Evolutionary conservation across 1,140 invertebrate species (phyloP).

Genomic region (Pseudomyrmex cubaensis): DNA sequence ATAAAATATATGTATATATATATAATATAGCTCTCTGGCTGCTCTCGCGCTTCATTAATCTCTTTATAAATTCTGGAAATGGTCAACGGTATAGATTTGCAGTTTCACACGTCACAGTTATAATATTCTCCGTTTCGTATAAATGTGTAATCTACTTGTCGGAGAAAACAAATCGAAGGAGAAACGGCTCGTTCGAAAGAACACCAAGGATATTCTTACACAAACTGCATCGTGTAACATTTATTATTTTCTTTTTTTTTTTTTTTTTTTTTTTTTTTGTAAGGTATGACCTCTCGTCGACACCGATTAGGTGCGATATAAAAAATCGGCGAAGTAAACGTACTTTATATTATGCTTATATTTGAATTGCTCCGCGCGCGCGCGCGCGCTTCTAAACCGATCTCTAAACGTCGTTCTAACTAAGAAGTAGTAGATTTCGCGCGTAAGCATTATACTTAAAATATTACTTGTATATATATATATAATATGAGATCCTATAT

Average conservation of each 20-base stretch:
- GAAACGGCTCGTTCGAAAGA: constrained; percentile 48
- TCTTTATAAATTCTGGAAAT: constrained; percentile 48
- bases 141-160: constrained; percentile 19
- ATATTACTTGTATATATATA: constrained; percentile 44
- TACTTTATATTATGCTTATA: constrained; percentile 28
- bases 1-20: constrained; percentile 36
- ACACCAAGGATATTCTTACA: constrained; percentile 73
- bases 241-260: constrained; percentile 77
- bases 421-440: constrained; percentile 41
- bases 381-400: constrained; percentile 17
- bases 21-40: constrained; percentile 1
- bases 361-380: constrained; percentile 19
- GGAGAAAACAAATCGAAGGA: constrained; percentile 41
- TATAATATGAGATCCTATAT: constrained; percentile 50
- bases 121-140: not conserved
- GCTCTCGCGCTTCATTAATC: constrained; percentile 27
- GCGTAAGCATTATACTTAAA: constrained; percentile 39
- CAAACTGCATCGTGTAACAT: constrained; percentile 79
- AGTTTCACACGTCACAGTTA: constrained; percentile 24
- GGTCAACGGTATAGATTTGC: constrained; percentile 54
- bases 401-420: constrained; percentile 35
- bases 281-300: constrained; percentile 58
- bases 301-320: constrained; percentile 50
- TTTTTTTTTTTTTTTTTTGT: too few species aligned
- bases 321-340: constrained; percentile 55